Base-by-base conservation (phyloP, 2,113 vertebrate genomes). In the Cettia cetti region DNA sequence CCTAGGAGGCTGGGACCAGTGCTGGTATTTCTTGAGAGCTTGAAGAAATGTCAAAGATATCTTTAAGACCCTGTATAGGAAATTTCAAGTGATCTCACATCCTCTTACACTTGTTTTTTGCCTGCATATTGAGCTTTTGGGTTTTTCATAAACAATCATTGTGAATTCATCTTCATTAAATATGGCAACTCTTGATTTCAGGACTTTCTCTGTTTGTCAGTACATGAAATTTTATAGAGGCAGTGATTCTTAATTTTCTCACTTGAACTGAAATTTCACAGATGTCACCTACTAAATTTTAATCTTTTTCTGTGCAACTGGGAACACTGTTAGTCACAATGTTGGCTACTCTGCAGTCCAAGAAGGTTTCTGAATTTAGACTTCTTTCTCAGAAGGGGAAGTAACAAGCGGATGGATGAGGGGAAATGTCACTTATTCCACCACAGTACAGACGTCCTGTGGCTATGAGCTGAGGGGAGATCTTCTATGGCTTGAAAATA, bases 1-100 rank as follows among this genome's bases (percentile, higher is more conserved):
- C 20, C 7, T 49, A 6, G 54, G 12, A 72, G 37, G 6, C 53
- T 57, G 45, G 8, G 45, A 30, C 14, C 0, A 0, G 5, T 61
- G 14, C 3, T 61, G 15, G 1, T 53, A 13, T 74, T 86, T 83
- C 31, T 19, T 28, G 9, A 8, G 49, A 37, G 5, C 50, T 33
- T 35, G 42, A 66, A 42, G 33, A 70, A 92, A 70, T 28, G 20
- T 53, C 30, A 63, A 78, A 15, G 8, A 17, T 70, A 4, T 27
- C 10, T 57, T 86, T 89, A 69, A 69, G 44, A 52, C 4, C 3
- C 20, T 27, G 3, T 13, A 33, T 2, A 23, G 66, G 50, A 66
- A 54, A 52, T 89, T 81, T 81, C 28, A 40, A 13, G 26, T 54
- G 14, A 79, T 91, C 21, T 82, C 26, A 15, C 8, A 28, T 63